phyloP scores from a whole-genome alignment of 92 coral and sea anemone genomes.

The Heliopora coerulea region DNA sequence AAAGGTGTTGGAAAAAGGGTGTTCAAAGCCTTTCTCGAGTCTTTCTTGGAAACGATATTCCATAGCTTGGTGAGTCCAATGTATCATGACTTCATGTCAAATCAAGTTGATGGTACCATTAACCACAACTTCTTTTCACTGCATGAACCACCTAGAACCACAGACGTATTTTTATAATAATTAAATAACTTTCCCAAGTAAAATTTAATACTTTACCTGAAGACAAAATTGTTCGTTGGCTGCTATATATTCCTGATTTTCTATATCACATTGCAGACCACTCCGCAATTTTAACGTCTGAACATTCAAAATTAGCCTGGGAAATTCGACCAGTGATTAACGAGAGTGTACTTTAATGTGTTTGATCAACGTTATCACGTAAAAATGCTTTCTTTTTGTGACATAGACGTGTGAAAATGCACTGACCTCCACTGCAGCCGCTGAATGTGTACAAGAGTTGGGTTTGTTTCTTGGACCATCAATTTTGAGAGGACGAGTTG shows the following conservation, averaged over 20 bases:
- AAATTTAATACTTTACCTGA: too few species aligned
- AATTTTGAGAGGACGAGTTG: slow-evolving; percentile 88
- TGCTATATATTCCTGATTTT: too few species aligned
- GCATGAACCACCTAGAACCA: too few species aligned
- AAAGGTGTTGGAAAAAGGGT: slow-evolving; percentile 87
- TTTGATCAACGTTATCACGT: background rate
- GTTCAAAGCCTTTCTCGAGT: slow-evolving; percentile 75
- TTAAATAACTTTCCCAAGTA: too few species aligned
- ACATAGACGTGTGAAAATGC: slow-evolving; percentile 83
- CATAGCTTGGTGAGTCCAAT: slow-evolving; percentile 71
- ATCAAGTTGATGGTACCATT: too few species aligned
- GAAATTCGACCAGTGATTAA: background rate
- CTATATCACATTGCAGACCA: too few species aligned
- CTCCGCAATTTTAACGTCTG: too few species aligned
- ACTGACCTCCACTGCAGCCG: slow-evolving; percentile 87
- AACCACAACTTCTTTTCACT: too few species aligned
- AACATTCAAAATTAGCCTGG: background rate
- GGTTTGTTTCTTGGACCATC: slow-evolving; percentile 83
- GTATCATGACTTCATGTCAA: too few species aligned
- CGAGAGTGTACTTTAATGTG: background rate
- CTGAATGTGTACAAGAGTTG: slow-evolving; percentile 73
- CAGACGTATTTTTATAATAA: too few species aligned
- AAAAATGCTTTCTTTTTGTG: background rate
- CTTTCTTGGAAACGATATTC: slow-evolving; percentile 74
- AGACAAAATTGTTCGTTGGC: too few species aligned